Evolutionary conservation across 2,797 vertebrate genomes (phyloP), one percentile per base, ranked within the genome.

Genomic region (Epinephelus awoara): DNA sequence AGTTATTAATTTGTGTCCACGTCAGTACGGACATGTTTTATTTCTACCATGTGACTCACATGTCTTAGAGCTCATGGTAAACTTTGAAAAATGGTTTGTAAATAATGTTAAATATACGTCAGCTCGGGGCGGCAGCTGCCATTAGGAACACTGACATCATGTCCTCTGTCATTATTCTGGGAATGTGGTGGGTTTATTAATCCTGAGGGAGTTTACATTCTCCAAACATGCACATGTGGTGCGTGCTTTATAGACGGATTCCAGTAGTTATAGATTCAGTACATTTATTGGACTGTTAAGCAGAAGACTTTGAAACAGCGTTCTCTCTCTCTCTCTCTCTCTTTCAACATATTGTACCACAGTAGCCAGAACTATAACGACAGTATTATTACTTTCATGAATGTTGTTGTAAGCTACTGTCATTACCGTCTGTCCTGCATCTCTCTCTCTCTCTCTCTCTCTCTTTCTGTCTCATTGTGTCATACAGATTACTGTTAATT

Each of bases 121-220:
- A 10, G 51, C 25, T 42, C 34, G 3, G 40, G 52, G 6, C 10
- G 9, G 25, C 2, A 3, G 63, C 42, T 67, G 5, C 29, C 18
- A 44, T 18, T 25, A 14, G 2, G 6, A 63, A 23, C 65, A 58
- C 50, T 54, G 38, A 73, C 56, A 11, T 76, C 63, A 67, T 7
- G 34, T 65, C 70, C 50, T 34, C 59, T 14, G 13, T 38, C 2
- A 6, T 11, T 2, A 52, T 54, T 77, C 52, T 29, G 58, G 65
- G 59, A 77, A 58, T 47, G n/a, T 11, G 21, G 23, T 0, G 0
- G 34, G 50, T 40, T 82, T 6, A 59, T 46, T 1, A 23, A 15
- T 18, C 54, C 18, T 1, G 0, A 2, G 25, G 9, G 12, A 63
- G n/a, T 42, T 66, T 50, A 55, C 15, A 2, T 50, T 61, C 10